These are phyloP conservation scores for Pangasianodon hypophthalmus DNA, from an alignment of 2,113 vertebrate species.

Conservation along the genomic window DNA sequence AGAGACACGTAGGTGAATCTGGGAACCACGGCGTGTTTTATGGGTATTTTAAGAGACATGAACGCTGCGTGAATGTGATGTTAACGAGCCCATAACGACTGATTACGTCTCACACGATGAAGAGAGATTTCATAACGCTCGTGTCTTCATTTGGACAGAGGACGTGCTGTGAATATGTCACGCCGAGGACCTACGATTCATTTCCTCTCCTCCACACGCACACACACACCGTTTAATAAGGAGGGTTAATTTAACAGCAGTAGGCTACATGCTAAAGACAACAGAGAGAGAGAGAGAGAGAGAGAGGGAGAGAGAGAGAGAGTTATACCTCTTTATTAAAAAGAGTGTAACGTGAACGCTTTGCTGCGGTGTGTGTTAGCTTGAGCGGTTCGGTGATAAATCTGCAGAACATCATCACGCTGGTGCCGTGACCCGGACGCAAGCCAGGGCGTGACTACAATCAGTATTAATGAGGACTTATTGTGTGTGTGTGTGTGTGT, in stretches of 20 bases:
- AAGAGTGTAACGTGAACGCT: neutral
- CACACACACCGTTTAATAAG: conserved; percentile 41
- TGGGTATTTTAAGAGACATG: neutral
- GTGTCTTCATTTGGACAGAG: conserved; percentile 30
- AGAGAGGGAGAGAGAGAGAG: conserved; percentile 29
- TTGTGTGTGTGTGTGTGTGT: neutral
- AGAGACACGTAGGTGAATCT: neutral
- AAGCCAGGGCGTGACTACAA: no score
- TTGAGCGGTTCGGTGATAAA: neutral
- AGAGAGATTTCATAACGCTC: conserved; percentile 45
- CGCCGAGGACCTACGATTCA: conserved; percentile 49
- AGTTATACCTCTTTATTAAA: neutral
- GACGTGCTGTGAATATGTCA: conserved; percentile 56
- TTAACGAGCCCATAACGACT: conserved; percentile 57
- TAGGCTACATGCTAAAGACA: conserved; percentile 31
- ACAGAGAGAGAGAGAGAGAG: conserved; percentile 14
- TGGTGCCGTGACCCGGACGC: no score
- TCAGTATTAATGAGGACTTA: no score
- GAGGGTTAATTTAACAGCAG: conserved; percentile 45
- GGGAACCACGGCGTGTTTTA: neutral
- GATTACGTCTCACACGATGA: conserved; percentile 60
- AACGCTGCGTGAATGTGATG: conserved; percentile 16
- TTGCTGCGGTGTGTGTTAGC: neutral
- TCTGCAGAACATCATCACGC: neutral
- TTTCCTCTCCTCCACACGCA: conserved; percentile 37